Evolutionary conservation across 2,797 vertebrate species (phyloP).

Genomic region (Megalops cyprinoides): DNA sequence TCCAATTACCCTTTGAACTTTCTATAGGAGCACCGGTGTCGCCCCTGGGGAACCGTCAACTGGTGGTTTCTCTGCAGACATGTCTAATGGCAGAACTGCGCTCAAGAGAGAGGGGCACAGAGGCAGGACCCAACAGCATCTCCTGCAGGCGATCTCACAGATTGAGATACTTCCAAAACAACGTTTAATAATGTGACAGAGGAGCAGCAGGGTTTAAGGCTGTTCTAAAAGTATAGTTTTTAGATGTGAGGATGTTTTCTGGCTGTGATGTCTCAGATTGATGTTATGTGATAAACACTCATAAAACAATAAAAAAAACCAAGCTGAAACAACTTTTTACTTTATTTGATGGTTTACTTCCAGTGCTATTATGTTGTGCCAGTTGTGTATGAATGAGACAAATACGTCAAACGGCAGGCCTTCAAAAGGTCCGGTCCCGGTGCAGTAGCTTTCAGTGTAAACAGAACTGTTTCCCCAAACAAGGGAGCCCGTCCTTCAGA

Average conservation of each 20-base stretch:
- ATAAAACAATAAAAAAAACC: too few species aligned
- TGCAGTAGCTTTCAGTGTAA: neutral
- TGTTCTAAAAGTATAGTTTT: neutral
- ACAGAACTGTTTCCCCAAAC: conserved; percentile 15
- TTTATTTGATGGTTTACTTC: neutral
- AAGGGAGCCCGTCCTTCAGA: neutral
- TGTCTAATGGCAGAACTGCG: neutral
- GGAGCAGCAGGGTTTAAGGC: too few species aligned
- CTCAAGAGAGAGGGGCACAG: neutral
- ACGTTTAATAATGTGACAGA: too few species aligned
- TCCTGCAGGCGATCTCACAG: too few species aligned
- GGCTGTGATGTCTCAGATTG: neutral
- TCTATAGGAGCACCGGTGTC: conserved; percentile 60
- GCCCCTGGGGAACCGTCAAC: conserved; percentile 25
- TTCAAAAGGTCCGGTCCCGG: neutral
- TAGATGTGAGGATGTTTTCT: neutral
- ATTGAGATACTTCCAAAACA: too few species aligned
- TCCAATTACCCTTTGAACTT: conserved; percentile 81
- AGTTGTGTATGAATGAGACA: neutral
- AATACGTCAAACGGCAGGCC: neutral
- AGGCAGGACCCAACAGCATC: too few species aligned
- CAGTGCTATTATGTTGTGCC: neutral
- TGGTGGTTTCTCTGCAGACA: conserved; percentile 27
- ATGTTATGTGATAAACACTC: neutral
- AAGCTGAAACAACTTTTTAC: neutral